A percentile compares a stretch with the other conserved stretches of the same genome.
These are phyloP conservation scores for Tor tambroides DNA, from an alignment of 2,113 vertebrate species.

Conservation along the genomic window DNA sequence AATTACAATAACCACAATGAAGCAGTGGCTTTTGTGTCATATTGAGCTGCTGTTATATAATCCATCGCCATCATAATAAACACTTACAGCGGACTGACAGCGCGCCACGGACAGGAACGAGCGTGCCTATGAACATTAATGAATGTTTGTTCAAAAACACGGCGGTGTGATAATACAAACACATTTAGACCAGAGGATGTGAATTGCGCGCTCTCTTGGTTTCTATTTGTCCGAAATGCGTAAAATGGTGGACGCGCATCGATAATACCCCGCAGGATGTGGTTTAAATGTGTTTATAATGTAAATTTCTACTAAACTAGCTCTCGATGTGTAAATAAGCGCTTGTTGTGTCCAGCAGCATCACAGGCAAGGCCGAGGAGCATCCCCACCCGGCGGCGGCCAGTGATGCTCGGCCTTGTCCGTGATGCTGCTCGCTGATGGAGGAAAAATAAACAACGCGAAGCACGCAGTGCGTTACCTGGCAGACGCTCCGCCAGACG, in stretches of 20 bases:
- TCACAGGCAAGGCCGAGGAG: constrained; percentile 5
- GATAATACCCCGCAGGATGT: background rate
- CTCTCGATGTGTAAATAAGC: background rate
- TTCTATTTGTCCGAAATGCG: constrained; percentile 22
- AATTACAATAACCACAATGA: constrained; percentile 62
- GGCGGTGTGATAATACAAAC: constrained; percentile 20
- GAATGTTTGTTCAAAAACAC: constrained; percentile 5
- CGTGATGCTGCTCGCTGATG: constrained; percentile 30
- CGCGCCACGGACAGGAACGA: background rate
- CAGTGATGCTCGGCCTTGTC: constrained; percentile 29
- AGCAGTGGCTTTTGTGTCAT: constrained; percentile 74
- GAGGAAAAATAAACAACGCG: constrained; percentile 37
- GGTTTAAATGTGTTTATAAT: background rate
- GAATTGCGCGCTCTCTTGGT: constrained; percentile 6
- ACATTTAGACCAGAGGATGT: background rate
- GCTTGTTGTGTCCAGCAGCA: constrained; percentile 4
- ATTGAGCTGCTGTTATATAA: constrained; percentile 74
- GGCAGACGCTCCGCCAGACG: constrained; percentile 40
- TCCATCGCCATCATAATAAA: constrained; percentile 55
- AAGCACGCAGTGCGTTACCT: constrained; percentile 35
- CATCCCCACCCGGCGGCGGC: constrained; percentile 9
- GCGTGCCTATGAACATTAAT: background rate
- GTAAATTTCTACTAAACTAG: background rate
- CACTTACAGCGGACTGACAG: constrained; percentile 63
- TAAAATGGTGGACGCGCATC: constrained; percentile 33